Conservation (phyloP, 2,113 vertebrate species). For the Uropsilus gracilis region DNA sequence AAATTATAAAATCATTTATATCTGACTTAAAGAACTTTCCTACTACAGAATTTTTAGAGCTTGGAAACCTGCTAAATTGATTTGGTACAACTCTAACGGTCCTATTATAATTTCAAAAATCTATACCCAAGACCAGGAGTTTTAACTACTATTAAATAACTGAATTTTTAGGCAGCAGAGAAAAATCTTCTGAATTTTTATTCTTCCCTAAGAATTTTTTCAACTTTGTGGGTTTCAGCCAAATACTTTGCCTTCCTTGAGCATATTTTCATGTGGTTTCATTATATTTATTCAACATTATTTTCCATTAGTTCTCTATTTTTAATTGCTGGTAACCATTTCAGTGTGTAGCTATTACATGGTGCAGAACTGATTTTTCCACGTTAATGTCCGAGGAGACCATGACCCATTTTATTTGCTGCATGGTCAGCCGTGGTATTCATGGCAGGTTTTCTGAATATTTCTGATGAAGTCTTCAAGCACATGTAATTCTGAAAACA, state of each 20-base stretch:
- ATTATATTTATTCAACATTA: constrained; percentile 70
- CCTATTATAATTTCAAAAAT: constrained; percentile 2
- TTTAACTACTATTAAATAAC: constrained; percentile 43
- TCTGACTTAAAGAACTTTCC: not conserved
- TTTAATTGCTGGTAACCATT: constrained; percentile 81
- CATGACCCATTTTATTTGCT: constrained; percentile 80
- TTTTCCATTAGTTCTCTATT: constrained; percentile 69
- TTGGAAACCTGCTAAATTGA: not conserved
- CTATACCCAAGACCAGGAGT: not conserved
- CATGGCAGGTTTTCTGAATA: constrained; percentile 81
- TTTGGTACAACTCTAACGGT: not conserved
- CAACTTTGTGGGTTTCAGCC: constrained; percentile 61
- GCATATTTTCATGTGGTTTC: constrained; percentile 60
- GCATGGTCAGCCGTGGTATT: constrained; percentile 70
- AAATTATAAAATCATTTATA: not conserved
- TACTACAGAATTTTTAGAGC: not conserved
- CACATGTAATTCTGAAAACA: constrained; percentile 83
- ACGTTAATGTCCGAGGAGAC: constrained; percentile 72
- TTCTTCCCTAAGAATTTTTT: constrained; percentile 72
- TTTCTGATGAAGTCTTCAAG: constrained; percentile 83
- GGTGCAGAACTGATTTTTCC: constrained; percentile 72
- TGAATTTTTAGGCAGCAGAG: constrained; percentile 59
- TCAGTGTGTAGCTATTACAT: constrained; percentile 61
- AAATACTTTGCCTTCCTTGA: constrained; percentile 64
- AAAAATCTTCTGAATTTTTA: constrained; percentile 56